Conservation (phyloP, 1,140 invertebrate genomes). For the Condylostylus longicornis region DNA sequence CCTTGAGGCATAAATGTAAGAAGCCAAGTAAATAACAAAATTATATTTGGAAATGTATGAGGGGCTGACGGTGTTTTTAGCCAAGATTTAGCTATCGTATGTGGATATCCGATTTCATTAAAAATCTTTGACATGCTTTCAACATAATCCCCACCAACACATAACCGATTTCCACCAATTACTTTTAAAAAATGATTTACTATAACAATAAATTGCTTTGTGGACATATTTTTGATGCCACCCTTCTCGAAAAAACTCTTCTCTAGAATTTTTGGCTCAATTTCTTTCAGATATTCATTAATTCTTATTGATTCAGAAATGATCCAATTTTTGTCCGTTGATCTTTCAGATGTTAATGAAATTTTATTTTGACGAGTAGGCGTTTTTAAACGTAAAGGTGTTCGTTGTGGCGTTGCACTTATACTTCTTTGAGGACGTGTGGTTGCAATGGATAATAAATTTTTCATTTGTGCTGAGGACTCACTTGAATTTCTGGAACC, state of each 20-base stretch:
- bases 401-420: too few species aligned
- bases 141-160: background rate
- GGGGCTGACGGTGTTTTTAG: conserved; percentile 3
- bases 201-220: background rate
- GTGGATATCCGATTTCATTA: conserved; percentile 1
- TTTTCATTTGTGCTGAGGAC: too few species aligned
- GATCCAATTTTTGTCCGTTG: too few species aligned
- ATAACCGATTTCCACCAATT: background rate
- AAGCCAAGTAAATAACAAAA: conserved; percentile 1
- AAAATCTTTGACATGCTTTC: background rate
- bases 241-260: background rate
- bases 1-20: background rate
- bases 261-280: too few species aligned
- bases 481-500: too few species aligned
- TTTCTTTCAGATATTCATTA: too few species aligned
- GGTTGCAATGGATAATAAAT: too few species aligned
- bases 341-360: too few species aligned
- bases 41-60: conserved; percentile 1
- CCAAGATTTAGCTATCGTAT: conserved; percentile 1
- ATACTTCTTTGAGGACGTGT: too few species aligned
- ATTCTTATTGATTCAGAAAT: too few species aligned
- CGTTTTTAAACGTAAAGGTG: too few species aligned
- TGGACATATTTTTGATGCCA: conserved; percentile 1
- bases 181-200: background rate
- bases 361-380: too few species aligned